Percentiles rank a stretch among this genome's conserved stretches.
phyloP scores from a whole-genome alignment of 2,113 vertebrate genomes.

The Petromus typicus region DNA sequence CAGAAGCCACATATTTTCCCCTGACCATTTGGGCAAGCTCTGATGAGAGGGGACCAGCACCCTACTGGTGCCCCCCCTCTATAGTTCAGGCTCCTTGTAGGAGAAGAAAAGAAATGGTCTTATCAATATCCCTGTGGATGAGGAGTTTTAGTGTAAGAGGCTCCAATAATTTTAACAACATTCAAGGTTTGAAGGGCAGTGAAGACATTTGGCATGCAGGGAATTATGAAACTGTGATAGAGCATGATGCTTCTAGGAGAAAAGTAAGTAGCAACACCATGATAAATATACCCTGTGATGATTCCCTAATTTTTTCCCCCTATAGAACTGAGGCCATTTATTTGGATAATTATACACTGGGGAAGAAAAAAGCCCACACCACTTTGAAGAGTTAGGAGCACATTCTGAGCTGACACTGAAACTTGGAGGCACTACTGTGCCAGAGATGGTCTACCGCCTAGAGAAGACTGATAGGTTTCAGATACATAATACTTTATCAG shows the following conservation, averaged over 20 bases:
- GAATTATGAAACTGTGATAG: not conserved
- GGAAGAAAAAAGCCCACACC: not conserved
- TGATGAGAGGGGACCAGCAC: not conserved
- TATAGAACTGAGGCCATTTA: not conserved
- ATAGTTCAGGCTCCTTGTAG: not conserved
- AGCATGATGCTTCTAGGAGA: not conserved
- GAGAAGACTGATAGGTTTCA: not conserved
- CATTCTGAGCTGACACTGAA: not conserved
- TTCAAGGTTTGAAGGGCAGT: not conserved
- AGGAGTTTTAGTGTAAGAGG: not conserved
- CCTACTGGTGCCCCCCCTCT: not conserved
- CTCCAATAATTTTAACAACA: not conserved
- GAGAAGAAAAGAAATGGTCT: not conserved
- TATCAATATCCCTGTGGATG: not conserved
- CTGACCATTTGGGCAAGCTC: not conserved
- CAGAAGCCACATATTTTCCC: not conserved
- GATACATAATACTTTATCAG: not conserved
- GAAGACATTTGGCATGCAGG: not conserved
- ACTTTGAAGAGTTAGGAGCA: not conserved
- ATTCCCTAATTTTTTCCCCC: not conserved
- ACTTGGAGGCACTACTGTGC: not conserved
- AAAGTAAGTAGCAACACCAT: not conserved
- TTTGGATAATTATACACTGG: not conserved
- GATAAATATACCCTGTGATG: not conserved
- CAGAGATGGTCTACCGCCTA: not conserved